These are phyloP conservation scores for Mastacembelus armatus DNA, from an alignment of 2,797 vertebrate species.

Conservation along the genomic window DNA sequence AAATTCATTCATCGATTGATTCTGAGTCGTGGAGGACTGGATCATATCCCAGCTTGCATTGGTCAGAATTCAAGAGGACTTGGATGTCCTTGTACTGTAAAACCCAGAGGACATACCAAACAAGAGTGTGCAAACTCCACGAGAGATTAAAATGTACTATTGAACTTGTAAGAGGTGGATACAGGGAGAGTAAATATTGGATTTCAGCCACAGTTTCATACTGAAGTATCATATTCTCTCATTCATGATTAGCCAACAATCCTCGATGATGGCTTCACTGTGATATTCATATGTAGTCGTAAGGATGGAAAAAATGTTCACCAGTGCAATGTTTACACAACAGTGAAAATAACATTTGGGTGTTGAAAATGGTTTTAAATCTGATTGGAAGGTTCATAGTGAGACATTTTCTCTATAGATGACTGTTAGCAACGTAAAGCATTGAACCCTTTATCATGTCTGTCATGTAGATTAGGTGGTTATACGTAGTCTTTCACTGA, in stretches of 20 bases:
- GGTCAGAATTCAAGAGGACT: no score
- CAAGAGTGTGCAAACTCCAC: slow-evolving; percentile 16
- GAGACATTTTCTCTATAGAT: slow-evolving; percentile 23
- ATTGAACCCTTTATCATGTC: slow-evolving; percentile 66
- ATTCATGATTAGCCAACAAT: slow-evolving; percentile 32
- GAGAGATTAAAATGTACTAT: not conserved
- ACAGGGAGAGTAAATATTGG: not conserved
- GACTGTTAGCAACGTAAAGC: slow-evolving; percentile 71
- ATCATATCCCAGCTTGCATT: slow-evolving; percentile 10
- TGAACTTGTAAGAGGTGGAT: not conserved
- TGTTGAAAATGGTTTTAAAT: slow-evolving; percentile 21
- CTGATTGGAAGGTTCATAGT: slow-evolving; percentile 22
- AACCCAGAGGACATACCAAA: not conserved
- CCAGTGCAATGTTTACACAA: slow-evolving; percentile 66
- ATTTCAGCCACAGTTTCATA: slow-evolving; percentile 22
- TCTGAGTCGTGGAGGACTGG: slow-evolving; percentile 2
- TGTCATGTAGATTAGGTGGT: slow-evolving; percentile 46
- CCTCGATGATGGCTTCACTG: slow-evolving; percentile 57
- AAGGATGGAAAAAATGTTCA: slow-evolving; percentile 56
- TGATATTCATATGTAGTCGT: slow-evolving; percentile 47
- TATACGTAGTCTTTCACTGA: slow-evolving; percentile 44
- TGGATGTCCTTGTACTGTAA: not conserved
- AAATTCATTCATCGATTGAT: slow-evolving; percentile 2
- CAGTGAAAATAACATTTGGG: slow-evolving; percentile 9
- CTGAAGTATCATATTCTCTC: slow-evolving; percentile 34